These are phyloP conservation scores for Temnothorax unifasciatus DNA, from an alignment of 2,888 invertebrate species.

Conservation along the genomic window DNA sequence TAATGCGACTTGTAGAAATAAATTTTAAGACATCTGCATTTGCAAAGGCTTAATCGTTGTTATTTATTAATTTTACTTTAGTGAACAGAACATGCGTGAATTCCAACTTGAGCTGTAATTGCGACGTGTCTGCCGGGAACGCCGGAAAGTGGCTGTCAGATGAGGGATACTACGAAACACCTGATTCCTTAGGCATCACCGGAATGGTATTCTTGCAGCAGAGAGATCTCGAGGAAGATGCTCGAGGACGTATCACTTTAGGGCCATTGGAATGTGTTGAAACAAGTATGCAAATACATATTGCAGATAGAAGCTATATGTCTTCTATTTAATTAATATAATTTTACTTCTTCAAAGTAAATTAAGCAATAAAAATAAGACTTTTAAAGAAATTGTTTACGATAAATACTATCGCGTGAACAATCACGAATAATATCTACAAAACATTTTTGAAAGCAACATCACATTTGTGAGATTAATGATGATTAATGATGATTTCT, in stretches of 20 bases:
- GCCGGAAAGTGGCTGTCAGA: slow-evolving; percentile 96
- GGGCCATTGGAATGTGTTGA: slow-evolving; percentile 97
- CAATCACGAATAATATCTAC: not conserved
- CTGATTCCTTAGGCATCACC: slow-evolving; percentile 94
- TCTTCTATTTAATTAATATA: not conserved
- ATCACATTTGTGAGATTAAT: not conserved
- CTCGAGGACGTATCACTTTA: slow-evolving; percentile 94
- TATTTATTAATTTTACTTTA: slow-evolving; percentile 49
- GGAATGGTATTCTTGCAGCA: slow-evolving; percentile 97
- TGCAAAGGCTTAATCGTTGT: not conserved
- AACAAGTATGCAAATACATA: slow-evolving; percentile 91
- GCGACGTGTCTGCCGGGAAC: slow-evolving; percentile 94
- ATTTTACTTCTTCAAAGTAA: not conserved
- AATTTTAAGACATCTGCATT: not conserved
- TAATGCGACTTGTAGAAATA: not conserved
- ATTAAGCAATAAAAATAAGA: slow-evolving; percentile 1
- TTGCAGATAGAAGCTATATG: not conserved
- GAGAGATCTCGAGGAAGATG: slow-evolving; percentile 93
- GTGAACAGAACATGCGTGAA: slow-evolving; percentile 94
- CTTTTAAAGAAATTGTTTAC: not conserved
- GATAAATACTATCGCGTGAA: not conserved
- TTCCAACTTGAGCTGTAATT: slow-evolving; percentile 95
- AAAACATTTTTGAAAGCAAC: not conserved
- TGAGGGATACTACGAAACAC: slow-evolving; percentile 94
- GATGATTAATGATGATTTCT: slow-evolving; percentile 50